Percentiles rank a stretch among this genome's conserved stretches.
These are phyloP conservation scores for Echinometra lucunter DNA, from an alignment of 53 echinoderm and acorn worm genomes.

Conservation along the genomic window DNA sequence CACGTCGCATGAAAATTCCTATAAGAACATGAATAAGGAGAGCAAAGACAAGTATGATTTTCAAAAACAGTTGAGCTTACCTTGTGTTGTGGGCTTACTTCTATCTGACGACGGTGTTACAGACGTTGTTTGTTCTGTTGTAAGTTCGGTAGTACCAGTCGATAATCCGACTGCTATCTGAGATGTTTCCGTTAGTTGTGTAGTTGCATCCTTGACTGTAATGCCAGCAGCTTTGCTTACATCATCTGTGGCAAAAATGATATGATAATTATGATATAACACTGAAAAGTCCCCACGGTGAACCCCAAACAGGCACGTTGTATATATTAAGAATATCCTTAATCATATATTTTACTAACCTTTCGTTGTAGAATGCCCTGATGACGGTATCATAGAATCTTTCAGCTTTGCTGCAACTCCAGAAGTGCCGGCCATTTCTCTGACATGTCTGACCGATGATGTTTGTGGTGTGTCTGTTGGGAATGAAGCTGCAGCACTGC, in stretches of 20 bases:
- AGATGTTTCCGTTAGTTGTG: background rate
- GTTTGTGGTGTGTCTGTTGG: background rate
- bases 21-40: background rate
- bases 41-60: background rate
- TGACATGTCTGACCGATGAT: background rate
- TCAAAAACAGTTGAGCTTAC: background rate
- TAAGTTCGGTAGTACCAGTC: background rate
- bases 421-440: background rate
- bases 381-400: background rate
- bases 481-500: background rate
- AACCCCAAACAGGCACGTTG: too few species aligned
- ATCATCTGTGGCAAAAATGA: background rate
- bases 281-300: too few species aligned
- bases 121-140: background rate
- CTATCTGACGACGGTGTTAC: background rate
- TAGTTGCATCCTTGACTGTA: background rate
- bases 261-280: background rate
- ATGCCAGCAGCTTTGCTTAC: background rate
- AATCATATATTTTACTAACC: background rate
- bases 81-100: background rate
- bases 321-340: too few species aligned
- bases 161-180: background rate
- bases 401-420: background rate
- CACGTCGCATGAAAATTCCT: background rate
- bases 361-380: background rate